Evolutionary conservation across 2,797 vertebrate genomes (phyloP).

Genomic region (Phalanger gymnotis): DNA sequence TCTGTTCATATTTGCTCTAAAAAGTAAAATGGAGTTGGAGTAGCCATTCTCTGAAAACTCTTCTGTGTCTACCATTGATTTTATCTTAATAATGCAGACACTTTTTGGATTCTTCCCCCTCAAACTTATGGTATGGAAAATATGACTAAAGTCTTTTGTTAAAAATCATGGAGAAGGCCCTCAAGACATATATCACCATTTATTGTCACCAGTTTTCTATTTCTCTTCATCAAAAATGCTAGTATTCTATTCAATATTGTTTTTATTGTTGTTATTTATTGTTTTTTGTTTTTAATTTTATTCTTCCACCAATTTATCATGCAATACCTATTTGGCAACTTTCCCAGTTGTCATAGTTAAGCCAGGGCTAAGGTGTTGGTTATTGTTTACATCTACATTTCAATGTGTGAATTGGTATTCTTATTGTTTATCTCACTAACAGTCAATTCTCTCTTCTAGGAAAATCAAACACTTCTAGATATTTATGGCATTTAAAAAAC

Average conservation of each 20-base stretch:
- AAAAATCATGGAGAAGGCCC: background rate
- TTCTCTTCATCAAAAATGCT: background rate
- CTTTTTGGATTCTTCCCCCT: too few species aligned
- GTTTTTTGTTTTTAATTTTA: slow-evolving; percentile 7
- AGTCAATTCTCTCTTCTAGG: background rate
- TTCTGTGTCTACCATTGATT: too few species aligned
- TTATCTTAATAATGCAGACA: too few species aligned
- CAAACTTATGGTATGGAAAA: too few species aligned
- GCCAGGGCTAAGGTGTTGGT: background rate
- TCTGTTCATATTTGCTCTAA: background rate
- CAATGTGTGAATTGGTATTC: background rate
- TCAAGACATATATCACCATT: background rate
- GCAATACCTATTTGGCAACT: background rate
- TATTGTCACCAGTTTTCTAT: background rate
- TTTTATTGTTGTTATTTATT: too few species aligned
- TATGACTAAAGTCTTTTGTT: too few species aligned
- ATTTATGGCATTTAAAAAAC: slow-evolving; percentile 4
- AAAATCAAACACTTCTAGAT: background rate
- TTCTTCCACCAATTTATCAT: background rate
- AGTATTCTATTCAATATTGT: background rate
- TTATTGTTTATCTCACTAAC: background rate
- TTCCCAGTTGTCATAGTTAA: background rate
- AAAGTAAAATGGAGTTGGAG: background rate
- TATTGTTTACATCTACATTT: background rate
- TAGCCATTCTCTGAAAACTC: too few species aligned